Evolutionary conservation across 2,797 vertebrate species (phyloP), one percentile per base, ranked within the genome.

Genomic region (Forpus xanthops): DNA sequence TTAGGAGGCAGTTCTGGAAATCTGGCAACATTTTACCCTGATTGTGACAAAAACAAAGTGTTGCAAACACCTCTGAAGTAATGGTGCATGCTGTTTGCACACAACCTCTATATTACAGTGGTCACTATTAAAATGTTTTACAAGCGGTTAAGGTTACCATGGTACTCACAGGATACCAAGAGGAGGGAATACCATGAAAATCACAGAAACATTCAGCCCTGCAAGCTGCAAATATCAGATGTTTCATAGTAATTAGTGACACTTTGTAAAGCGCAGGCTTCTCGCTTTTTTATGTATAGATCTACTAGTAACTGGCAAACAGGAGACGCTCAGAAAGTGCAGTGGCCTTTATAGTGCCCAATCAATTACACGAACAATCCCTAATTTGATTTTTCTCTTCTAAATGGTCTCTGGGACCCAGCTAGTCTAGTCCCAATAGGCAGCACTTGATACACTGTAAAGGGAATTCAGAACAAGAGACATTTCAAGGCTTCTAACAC

Each of bases 71-170:
- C 91, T 94, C 77, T 3, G 16, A 90, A 89, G 71, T 83, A 80
- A 56, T 6, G 87, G 80, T 68, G 83, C 77, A 65, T 61, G 67
- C 91, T 94, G 94, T 94, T 94, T 94, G 89, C 91, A 94, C 83
- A 94, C 85, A 95, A 90, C 80, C 64, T 33, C 91, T 93, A 6
- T 89, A 92, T 91, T 90, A 68, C 85, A 94, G 83, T 41, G 88
- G 85, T 96, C 93, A 85, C 89, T 94, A 91, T 95, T 96, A 96
- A 96, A 91, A 89, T 91, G 71, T 86, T 96, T 96, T 89, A 94
- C 83, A 86, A 85, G 87, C 8, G 6, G 83, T 86, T 89, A 87
- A 90, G 65, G 85, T 94, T 94, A 90, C 91, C 93, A 91, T 93
- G 87, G 80, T 31, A 44, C 73, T 96, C 87, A 73, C 67, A 58